These are phyloP conservation scores for Psococerastis gibbosa DNA, from an alignment of 2,888 invertebrate species.

Conservation along the genomic window DNA sequence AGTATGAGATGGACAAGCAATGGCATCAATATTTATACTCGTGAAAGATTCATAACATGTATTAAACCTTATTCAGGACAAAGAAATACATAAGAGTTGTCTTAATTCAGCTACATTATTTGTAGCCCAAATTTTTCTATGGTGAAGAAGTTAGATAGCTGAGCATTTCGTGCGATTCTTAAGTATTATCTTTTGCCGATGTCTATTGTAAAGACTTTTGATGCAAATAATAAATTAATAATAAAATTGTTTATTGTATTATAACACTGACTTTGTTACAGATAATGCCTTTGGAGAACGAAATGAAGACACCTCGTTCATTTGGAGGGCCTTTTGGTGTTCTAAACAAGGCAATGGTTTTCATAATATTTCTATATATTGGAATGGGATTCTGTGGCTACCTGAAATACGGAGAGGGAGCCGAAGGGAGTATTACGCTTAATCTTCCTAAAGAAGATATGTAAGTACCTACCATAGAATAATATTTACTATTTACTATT, in stretches of 20 bases:
- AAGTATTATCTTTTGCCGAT: no score
- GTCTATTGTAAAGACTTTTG: no score
- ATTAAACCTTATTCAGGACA: no score
- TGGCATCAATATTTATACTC: no score
- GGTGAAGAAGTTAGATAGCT: no score
- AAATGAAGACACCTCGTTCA: constrained; percentile 65
- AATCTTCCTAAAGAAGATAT: constrained; percentile 44
- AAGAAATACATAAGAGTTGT: no score
- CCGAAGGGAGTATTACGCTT: constrained; percentile 59
- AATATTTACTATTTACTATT: no score
- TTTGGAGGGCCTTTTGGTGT: constrained; percentile 63
- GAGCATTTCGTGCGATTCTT: no score
- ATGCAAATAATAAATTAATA: background rate
- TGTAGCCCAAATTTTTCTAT: no score
- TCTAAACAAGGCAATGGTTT: constrained; percentile 59
- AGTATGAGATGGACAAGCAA: no score
- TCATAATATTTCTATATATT: constrained; percentile 58
- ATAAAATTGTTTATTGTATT: background rate
- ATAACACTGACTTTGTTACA: constrained; percentile 23
- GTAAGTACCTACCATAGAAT: constrained; percentile 32
- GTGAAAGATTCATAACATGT: no score
- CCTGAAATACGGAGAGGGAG: constrained; percentile 49
- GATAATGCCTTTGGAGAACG: constrained; percentile 81
- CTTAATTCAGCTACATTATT: no score
- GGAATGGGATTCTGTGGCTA: constrained; percentile 71